Percentiles rank a stretch among this genome's conserved stretches.
phyloP scores from a whole-genome alignment of 35 echinoderm and acorn worm species.

The Heliocidaris erythrogramma region DNA sequence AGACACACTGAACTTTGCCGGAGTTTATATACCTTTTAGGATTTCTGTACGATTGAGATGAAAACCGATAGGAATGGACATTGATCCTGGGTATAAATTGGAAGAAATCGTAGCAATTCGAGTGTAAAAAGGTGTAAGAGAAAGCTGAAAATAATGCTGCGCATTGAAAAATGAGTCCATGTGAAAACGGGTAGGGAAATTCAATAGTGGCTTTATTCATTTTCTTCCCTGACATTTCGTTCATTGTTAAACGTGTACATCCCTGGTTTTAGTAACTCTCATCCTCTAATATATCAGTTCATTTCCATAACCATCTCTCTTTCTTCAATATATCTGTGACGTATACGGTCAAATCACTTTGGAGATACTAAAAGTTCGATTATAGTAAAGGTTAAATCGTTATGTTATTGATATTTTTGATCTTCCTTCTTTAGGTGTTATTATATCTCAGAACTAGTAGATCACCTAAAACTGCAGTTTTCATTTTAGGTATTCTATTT shows the following conservation, averaged over 20 bases:
- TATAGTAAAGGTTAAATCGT: background rate
- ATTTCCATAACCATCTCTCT: background rate
- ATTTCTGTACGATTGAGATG: background rate
- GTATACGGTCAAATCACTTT: conserved; percentile 11
- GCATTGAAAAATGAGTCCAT: conserved; percentile 11
- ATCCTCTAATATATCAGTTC: background rate
- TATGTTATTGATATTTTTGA: background rate
- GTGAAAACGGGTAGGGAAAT: background rate
- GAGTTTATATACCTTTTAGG: background rate
- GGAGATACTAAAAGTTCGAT: background rate
- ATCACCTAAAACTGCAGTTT: background rate
- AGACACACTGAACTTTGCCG: background rate
- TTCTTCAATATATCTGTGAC: background rate
- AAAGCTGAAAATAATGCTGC: background rate
- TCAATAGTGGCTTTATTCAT: background rate
- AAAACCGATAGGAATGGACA: background rate
- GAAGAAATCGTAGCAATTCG: background rate
- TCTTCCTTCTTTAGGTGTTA: background rate
- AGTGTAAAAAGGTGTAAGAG: background rate
- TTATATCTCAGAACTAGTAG: background rate
- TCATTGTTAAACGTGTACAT: background rate
- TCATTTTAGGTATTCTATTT: background rate
- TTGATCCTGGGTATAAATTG: background rate
- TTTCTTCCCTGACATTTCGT: background rate
- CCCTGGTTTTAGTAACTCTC: background rate